Evolutionary conservation across 2,888 invertebrate species (phyloP).

Genomic region (Epsilonema sp.): DNA sequence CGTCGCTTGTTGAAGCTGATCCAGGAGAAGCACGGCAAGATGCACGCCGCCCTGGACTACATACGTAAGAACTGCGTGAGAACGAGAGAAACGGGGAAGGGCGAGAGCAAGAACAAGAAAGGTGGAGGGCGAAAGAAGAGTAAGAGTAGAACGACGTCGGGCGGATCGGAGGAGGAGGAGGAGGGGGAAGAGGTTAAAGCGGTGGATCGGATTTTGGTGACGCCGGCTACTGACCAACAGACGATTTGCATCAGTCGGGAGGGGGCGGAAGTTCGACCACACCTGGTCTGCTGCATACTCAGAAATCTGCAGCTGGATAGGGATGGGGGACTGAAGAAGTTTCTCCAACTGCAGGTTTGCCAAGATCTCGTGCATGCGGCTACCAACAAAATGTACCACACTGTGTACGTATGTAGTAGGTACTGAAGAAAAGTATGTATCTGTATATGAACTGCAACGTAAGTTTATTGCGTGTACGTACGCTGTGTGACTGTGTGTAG

Average conservation of each 20-base stretch:
- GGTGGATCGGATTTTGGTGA: no score
- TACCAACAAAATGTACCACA: no score
- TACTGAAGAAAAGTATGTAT: no score
- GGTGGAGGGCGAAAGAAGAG: no score
- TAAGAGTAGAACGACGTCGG: slow-evolving; percentile 20
- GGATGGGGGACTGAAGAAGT: slow-evolving; percentile 47
- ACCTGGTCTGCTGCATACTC: slow-evolving; percentile 52
- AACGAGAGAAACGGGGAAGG: slow-evolving; percentile 5
- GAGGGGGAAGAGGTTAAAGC: slow-evolving; percentile 16
- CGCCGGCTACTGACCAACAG: no score
- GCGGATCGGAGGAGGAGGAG: slow-evolving; percentile 23
- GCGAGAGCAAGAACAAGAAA: slow-evolving; percentile 15
- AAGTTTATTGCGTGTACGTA: no score
- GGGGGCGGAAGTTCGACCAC: slow-evolving; percentile 45
- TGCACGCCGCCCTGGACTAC: slow-evolving; percentile 47
- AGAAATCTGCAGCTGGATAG: slow-evolving; percentile 42
- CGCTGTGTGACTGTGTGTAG: no score
- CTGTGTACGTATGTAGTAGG: no score
- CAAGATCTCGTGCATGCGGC: no score
- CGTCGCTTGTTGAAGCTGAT: slow-evolving; percentile 52
- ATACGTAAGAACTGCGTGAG: slow-evolving; percentile 43
- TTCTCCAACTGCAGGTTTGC: slow-evolving; percentile 46
- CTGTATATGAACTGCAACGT: no score
- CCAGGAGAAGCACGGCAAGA: slow-evolving; percentile 46
- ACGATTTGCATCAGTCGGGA: no score